Base-by-base conservation (phyloP, 2,113 vertebrate species). In the Ellobius talpinus region DNA sequence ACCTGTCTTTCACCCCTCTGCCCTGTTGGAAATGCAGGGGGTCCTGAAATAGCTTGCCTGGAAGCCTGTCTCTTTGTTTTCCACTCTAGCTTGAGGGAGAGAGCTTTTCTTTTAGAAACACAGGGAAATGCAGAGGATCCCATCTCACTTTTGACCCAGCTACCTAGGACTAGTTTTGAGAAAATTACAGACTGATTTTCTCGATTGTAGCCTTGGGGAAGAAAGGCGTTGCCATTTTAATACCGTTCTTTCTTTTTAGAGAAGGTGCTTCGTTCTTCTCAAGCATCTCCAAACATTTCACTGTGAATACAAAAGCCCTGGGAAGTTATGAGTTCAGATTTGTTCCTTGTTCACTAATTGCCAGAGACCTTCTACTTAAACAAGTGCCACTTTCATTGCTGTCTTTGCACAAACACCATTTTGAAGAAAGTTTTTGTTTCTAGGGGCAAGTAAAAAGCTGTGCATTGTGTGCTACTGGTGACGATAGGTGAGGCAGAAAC, bases 381-480 rank as follows among this genome's bases (percentile, higher is more conserved):
- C 91, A 97, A 96, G 76, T 94, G 89, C 58, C 95, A 94, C 95
- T 96, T 97, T 96, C 95, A 74, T 47, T 78, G 79, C 55, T 91
- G 92, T 65, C 96, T 97, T 93, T 96, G 86, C 68, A 93, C 96
- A 97, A 97, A 95, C 96, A 97, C 47, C 89, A 91, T 91, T 96
- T 97, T 96, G 74, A 82, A 93, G 93, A 96, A 77, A 94, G 98
- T 96, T 97, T 96, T 94, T 97, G 95, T 94, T 96, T 97, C 97
- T 95, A 96, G 88, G 52, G 24, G 65, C 95, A 96, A 97, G 95
- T 91, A 96, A 97, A 94, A 95, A 97, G 72, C 50, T 97, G 45
- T 89, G 73, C 39, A 45, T 85, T 94, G 82, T 97, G 85, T 76
- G 92, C 3, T 77, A 36, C 39, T 65, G 81, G 90, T 58, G 92